A percentile compares a stretch with the other conserved stretches of the same genome.
phyloP scores from a whole-genome alignment of 2,888 invertebrate species.

The Leptinotarsa peninsularis region DNA sequence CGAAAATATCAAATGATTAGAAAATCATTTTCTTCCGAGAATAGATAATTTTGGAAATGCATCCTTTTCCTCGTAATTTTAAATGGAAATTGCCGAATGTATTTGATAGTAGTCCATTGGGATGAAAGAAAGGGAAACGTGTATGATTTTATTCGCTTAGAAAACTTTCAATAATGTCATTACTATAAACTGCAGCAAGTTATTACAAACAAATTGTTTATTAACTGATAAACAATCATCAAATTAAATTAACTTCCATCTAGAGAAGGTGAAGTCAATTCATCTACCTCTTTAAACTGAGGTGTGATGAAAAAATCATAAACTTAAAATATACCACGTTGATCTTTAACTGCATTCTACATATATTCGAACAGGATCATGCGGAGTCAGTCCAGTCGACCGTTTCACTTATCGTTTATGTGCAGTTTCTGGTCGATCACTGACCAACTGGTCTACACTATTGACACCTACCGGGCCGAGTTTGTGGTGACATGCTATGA shows the following conservation, averaged over 20 bases:
- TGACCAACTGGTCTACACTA: constrained; percentile 52
- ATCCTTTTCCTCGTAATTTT: too few relatives aligned
- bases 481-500: constrained; percentile 66
- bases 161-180: too few relatives aligned
- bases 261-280: constrained; percentile 27
- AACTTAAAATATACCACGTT: constrained; percentile 63
- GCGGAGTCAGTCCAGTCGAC: constrained; percentile 56
- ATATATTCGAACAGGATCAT: constrained; percentile 63
- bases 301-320: constrained; percentile 64
- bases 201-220: too few relatives aligned
- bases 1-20: too few relatives aligned
- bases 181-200: too few relatives aligned
- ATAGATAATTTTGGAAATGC: too few relatives aligned
- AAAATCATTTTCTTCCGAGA: too few relatives aligned
- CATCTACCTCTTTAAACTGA: constrained; percentile 41
- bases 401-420: constrained; percentile 44
- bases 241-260: neutral
- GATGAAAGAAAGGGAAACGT: too few relatives aligned
- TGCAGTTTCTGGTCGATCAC: constrained; percentile 42
- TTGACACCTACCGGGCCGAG: constrained; percentile 65
- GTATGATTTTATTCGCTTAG: too few relatives aligned
- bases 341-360: constrained; percentile 63
- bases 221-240: too few relatives aligned
- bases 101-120: too few relatives aligned
- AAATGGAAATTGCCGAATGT: too few relatives aligned